Conservation (phyloP, 2,797 vertebrate species). For the Characodon lateralis region DNA sequence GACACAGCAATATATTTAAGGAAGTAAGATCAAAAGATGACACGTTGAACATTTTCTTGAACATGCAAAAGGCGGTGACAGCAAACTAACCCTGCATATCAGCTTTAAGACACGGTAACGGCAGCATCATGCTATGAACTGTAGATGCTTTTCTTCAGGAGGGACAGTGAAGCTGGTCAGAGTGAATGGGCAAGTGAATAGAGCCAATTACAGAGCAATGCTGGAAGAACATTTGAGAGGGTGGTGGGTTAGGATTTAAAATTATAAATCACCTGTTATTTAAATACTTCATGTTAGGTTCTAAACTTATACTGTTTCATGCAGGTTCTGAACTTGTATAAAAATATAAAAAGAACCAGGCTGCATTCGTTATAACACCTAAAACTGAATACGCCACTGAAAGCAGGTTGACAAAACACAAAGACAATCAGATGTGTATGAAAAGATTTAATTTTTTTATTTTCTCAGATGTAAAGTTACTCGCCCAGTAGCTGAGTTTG, state of each 20-base stretch:
- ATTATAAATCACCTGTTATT: background rate
- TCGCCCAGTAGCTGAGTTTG: slow-evolving; percentile 50
- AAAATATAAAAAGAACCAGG: background rate
- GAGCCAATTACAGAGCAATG: too few relatives aligned
- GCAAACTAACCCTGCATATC: too few relatives aligned
- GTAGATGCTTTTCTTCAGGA: too few relatives aligned
- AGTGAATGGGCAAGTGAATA: too few relatives aligned
- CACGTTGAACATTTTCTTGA: too few relatives aligned
- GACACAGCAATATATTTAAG: too few relatives aligned
- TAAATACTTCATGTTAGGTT: background rate
- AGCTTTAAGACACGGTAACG: too few relatives aligned
- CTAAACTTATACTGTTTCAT: background rate
- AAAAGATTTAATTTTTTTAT: slow-evolving; percentile 71
- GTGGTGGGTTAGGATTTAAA: background rate
- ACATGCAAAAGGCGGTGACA: too few relatives aligned
- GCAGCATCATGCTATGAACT: too few relatives aligned
- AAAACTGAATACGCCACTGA: background rate
- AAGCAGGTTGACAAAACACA: slow-evolving; percentile 2
- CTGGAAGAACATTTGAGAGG: too few relatives aligned
- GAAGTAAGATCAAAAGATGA: too few relatives aligned
- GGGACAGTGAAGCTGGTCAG: too few relatives aligned
- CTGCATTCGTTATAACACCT: background rate
- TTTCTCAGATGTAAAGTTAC: slow-evolving; percentile 74
- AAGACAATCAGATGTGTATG: slow-evolving; percentile 52
- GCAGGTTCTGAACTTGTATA: background rate